phyloP scores from a whole-genome alignment of 2,797 vertebrate genomes.

The Pipistrellus pipistrellus region DNA sequence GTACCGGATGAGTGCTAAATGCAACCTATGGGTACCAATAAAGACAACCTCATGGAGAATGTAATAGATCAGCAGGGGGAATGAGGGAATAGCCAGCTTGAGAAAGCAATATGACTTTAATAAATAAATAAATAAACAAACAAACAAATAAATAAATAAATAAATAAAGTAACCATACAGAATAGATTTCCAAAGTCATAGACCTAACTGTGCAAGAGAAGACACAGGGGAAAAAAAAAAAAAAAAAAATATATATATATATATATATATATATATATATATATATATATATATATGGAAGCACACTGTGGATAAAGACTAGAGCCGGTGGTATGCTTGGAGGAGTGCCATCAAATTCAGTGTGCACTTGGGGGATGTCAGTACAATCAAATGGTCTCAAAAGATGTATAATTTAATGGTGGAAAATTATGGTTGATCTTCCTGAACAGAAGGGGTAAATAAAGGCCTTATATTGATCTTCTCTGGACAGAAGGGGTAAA shows the following conservation, averaged over 20 bases:
- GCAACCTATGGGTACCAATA: constrained; percentile 66
- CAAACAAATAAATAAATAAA: constrained; percentile 48
- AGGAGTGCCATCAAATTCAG: not conserved
- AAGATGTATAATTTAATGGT: not conserved
- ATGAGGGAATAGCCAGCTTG: constrained; percentile 54
- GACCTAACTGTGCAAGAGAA: not conserved
- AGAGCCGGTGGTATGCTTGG: not conserved
- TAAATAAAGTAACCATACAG: not conserved
- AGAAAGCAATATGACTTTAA: constrained; percentile 28
- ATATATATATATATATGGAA: not conserved
- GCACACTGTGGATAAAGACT: too few species aligned
- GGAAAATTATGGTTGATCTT: not conserved
- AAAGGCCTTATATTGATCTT: not conserved
- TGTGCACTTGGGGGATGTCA: not conserved
- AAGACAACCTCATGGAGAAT: constrained; percentile 54
- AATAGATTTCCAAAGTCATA: not conserved
- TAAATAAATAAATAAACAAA: constrained; percentile 11
- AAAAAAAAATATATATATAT: too few species aligned
- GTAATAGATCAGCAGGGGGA: constrained; percentile 46
- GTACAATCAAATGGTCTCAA: not conserved
- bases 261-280: too few species aligned
- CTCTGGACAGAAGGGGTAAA: not conserved
- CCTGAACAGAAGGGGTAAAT: not conserved
- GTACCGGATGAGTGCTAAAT: constrained; percentile 63
- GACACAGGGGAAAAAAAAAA: not conserved